Conservation (phyloP, 2,888 invertebrate species). For the Alsophila aescularia region DNA sequence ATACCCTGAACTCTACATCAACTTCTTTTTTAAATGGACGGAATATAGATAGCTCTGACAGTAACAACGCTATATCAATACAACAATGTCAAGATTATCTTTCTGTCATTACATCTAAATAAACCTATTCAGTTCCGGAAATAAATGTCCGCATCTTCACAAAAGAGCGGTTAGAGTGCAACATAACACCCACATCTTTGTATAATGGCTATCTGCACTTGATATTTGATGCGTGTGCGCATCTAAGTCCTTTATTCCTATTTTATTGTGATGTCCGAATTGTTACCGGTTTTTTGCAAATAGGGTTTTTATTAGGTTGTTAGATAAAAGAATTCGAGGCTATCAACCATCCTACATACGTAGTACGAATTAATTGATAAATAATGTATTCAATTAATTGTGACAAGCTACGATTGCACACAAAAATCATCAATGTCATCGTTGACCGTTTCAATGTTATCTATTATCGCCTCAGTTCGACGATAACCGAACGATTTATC, state of each 20-base stretch:
- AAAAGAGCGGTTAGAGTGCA: conserved; percentile 72
- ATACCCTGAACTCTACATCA: no score
- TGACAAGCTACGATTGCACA: background rate
- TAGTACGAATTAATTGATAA: background rate
- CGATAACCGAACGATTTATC: background rate
- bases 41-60: background rate
- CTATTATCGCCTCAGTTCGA: background rate
- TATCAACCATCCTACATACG: background rate
- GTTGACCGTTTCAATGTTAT: background rate
- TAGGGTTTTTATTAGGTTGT: background rate
- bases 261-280: conserved; percentile 45
- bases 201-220: conserved; percentile 44
- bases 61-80: conserved; percentile 4
- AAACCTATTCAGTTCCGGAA: conserved; percentile 57
- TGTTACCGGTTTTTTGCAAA: conserved; percentile 58
- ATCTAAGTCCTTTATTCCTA: conserved; percentile 42
- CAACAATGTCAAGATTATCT: conserved; percentile 20
- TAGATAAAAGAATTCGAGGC: background rate
- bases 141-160: conserved; percentile 62
- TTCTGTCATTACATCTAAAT: conserved; percentile 26
- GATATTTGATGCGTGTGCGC: conserved; percentile 64
- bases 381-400: background rate
- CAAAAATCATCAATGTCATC: background rate
- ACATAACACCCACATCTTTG: conserved; percentile 60
- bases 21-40: no score